Evolutionary conservation across 2,113 vertebrate genomes (phyloP).

Genomic region (Isichthys henryi): DNA sequence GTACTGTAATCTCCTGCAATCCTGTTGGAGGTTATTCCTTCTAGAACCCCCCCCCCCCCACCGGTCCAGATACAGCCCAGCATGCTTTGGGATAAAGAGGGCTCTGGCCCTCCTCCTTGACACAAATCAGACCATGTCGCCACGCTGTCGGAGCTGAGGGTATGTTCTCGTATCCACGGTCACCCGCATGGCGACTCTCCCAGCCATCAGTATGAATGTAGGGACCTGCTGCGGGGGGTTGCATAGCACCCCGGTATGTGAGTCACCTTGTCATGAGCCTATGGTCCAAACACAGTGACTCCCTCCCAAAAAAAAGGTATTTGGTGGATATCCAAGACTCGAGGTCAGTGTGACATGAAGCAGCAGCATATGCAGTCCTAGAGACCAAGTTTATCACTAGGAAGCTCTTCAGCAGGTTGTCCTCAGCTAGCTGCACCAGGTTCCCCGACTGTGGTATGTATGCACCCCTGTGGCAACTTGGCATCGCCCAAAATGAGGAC

Average conservation of each 20-base stretch:
- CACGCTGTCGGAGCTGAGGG: not conserved
- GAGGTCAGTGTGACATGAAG: not conserved
- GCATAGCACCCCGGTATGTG: not conserved
- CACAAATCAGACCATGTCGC: not conserved
- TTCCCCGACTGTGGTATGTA: not conserved
- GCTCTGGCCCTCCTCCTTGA: not conserved
- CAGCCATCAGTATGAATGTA: not conserved
- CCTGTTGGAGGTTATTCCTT: not conserved
- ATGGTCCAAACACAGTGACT: not conserved
- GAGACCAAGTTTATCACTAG: not conserved
- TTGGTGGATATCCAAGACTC: not conserved
- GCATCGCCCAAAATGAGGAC: not conserved
- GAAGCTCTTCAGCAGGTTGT: not conserved
- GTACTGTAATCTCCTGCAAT: not conserved
- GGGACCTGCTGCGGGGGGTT: too few relatives aligned
- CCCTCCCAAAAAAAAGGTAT: not conserved
- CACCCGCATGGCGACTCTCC: not conserved
- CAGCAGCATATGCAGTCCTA: not conserved
- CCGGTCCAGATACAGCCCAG: not conserved
- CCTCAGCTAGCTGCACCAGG: conserved; percentile 10
- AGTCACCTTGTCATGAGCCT: not conserved
- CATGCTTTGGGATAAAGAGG: not conserved
- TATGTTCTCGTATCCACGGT: not conserved
- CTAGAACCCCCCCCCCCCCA: not conserved
- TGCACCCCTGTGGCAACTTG: not conserved